These are phyloP conservation scores for Asbolus verrucosus DNA, from an alignment of 1,140 invertebrate genomes.

Conservation along the genomic window DNA sequence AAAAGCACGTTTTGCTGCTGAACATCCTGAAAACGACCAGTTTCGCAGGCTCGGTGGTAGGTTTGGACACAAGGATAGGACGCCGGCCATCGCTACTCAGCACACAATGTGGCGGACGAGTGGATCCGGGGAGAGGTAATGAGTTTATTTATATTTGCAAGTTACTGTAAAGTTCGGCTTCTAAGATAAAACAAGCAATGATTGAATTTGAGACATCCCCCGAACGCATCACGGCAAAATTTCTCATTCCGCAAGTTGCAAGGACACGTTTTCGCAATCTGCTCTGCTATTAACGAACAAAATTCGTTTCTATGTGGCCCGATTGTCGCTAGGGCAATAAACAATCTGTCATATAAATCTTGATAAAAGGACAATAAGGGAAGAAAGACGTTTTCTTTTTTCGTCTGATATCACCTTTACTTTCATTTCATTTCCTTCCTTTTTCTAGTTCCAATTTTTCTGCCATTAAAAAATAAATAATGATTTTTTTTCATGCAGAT, in stretches of 20 bases:
- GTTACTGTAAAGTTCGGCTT: too few relatives aligned
- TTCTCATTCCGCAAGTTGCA: too few relatives aligned
- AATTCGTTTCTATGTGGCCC: too few relatives aligned
- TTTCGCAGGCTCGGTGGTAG: constrained; percentile 72
- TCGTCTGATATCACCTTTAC: not conserved
- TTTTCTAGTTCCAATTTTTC: too few relatives aligned
- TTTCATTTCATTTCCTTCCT: constrained; percentile 1
- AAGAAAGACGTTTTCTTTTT: constrained; percentile 28
- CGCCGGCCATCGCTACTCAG: too few relatives aligned
- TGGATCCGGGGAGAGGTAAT: constrained; percentile 61
- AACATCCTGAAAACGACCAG: constrained; percentile 71
- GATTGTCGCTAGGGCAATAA: constrained; percentile 26
- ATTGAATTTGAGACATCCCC: too few relatives aligned
- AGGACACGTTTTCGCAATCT: constrained; percentile 25
- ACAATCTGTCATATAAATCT: constrained; percentile 22
- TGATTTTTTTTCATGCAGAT: constrained; percentile 41
- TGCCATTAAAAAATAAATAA: too few relatives aligned
- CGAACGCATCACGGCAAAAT: too few relatives aligned
- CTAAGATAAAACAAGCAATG: too few relatives aligned
- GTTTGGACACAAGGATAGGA: constrained; percentile 70
- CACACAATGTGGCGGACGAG: constrained; percentile 67
- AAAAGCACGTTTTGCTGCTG: constrained; percentile 77
- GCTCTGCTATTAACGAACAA: too few relatives aligned
- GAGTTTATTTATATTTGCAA: too few relatives aligned
- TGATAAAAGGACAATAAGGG: constrained; percentile 25